phyloP scores from a whole-genome alignment of 2,113 vertebrate species.

The Tympanuchus pallidicinctus region DNA sequence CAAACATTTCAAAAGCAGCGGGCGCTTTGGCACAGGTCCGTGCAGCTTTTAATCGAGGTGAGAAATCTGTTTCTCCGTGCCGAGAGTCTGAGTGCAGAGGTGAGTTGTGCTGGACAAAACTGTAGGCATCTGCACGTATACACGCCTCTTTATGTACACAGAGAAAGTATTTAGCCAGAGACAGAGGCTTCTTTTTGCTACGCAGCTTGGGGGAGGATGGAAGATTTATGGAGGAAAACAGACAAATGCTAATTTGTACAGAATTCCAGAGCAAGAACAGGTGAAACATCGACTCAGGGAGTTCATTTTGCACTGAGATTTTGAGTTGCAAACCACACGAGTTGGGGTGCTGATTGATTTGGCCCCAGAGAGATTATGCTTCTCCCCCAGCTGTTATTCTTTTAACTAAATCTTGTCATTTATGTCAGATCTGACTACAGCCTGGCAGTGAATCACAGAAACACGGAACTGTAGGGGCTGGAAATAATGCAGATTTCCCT shows the following conservation, averaged over 20 bases:
- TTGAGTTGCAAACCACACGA: not conserved
- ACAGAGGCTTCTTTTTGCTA: not conserved
- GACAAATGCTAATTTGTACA: not conserved
- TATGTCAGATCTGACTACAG: accelerated
- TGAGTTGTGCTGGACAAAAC: not conserved
- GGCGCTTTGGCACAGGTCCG: not conserved
- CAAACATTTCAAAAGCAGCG: conserved; percentile 46
- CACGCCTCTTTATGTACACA: not conserved
- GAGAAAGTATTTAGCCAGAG: not conserved
- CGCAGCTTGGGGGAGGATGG: accelerated
- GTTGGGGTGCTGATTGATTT: not conserved
- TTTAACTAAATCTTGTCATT: accelerated
- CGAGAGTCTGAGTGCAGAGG: not conserved
- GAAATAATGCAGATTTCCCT: not conserved
- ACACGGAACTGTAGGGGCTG: too few relatives aligned
- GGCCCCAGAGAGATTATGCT: accelerated
- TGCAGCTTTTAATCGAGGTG: not conserved
- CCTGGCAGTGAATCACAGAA: not conserved
- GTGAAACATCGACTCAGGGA: not conserved
- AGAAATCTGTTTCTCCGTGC: not conserved
- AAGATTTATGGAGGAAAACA: not conserved
- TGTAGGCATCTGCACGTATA: too few relatives aligned
- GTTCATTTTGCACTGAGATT: not conserved
- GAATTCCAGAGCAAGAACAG: not conserved
- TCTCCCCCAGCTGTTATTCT: not conserved